Evolutionary conservation across 2,113 vertebrate genomes (phyloP).

Genomic region (Notiomystis cincta): DNA sequence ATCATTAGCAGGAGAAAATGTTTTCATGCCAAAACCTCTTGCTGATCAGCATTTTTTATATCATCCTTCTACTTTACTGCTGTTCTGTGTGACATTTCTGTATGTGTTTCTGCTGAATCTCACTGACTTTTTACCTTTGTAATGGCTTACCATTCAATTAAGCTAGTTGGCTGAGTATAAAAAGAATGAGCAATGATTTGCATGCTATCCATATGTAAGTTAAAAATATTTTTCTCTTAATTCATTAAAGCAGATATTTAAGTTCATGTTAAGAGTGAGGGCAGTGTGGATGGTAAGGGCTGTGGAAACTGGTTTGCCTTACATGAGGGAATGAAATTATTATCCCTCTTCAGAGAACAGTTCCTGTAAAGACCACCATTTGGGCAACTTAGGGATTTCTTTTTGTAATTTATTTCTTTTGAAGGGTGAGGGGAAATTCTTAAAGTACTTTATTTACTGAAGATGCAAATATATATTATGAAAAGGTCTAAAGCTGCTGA

Average conservation of each 20-base stretch:
- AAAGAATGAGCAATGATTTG: neutral
- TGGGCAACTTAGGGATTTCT: neutral
- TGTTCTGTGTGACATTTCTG: neutral
- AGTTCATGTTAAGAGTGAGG: neutral
- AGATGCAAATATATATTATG: neutral
- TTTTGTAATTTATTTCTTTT: neutral
- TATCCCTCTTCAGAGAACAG: neutral
- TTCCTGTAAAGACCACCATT: neutral
- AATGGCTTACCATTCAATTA: neutral
- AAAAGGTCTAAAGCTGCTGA: neutral
- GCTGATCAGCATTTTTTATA: neutral
- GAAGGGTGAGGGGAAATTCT: neutral
- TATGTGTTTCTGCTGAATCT: neutral
- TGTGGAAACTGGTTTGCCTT: neutral
- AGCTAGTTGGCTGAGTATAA: neutral
- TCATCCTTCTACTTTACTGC: neutral
- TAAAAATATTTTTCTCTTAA: neutral
- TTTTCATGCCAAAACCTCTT: neutral
- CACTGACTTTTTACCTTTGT: neutral
- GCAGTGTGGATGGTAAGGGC: neutral
- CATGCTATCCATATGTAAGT: neutral
- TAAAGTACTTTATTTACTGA: neutral
- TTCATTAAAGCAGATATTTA: neutral
- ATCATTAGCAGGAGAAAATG: neutral
- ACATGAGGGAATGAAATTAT: neutral